Conservation (phyloP, 2,797 vertebrate genomes). For the Furcifer pardalis region DNA sequence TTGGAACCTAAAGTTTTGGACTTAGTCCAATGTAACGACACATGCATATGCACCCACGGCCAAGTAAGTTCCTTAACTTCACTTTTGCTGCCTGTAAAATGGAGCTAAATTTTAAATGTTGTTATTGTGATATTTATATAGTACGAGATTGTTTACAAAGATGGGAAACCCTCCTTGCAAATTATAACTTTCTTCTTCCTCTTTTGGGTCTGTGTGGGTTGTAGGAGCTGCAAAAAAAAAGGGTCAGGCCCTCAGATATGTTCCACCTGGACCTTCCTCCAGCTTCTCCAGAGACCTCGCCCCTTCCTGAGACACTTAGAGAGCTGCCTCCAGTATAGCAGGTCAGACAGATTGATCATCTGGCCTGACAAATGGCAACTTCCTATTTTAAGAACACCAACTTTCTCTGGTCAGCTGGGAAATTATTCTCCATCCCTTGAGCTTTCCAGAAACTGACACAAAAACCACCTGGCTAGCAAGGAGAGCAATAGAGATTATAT, state of each 20-base stretch:
- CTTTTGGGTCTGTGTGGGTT: too few relatives aligned
- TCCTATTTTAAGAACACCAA: neutral
- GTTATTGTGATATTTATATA: neutral
- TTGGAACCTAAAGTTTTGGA: neutral
- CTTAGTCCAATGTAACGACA: neutral
- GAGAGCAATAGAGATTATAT: neutral
- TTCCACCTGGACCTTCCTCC: neutral
- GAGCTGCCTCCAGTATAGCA: neutral
- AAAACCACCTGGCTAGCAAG: neutral
- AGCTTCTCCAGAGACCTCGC: neutral
- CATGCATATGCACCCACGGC: too few relatives aligned
- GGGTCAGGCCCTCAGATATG: neutral
- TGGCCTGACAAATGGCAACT: neutral
- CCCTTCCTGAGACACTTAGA: neutral
- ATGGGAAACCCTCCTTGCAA: neutral
- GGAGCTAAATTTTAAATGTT: neutral
- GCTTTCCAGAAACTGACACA: neutral
- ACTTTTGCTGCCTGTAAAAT: constrained; percentile 1
- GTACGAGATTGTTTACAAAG: neutral
- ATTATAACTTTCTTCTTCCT: neutral
- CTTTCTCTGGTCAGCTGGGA: neutral
- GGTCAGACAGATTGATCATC: neutral
- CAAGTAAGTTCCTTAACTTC: neutral
- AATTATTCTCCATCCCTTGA: neutral
- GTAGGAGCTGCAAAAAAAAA: neutral